These are phyloP conservation scores for Chelonia mydas DNA, from an alignment of 2,797 vertebrate genomes.

Conservation along the genomic window DNA sequence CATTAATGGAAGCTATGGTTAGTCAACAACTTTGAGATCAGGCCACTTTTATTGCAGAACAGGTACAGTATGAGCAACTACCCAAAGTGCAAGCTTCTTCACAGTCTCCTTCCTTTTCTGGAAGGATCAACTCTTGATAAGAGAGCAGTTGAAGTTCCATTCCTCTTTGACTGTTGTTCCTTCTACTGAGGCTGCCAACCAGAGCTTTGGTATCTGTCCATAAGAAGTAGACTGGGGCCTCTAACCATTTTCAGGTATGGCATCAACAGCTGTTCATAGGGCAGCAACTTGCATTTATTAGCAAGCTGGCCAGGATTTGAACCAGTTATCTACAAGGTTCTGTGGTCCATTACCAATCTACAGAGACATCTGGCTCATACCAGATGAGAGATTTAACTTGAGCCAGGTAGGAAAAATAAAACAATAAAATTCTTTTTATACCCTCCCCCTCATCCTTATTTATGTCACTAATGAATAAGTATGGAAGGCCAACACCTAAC, in stretches of 20 bases:
- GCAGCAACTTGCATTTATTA: neutral
- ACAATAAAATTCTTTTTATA: fast-evolving
- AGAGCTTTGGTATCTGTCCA: neutral
- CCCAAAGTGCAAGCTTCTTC: conserved; percentile 4
- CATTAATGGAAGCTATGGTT: neutral
- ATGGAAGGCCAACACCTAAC: neutral
- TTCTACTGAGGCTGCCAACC: neutral
- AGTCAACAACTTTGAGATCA: neutral
- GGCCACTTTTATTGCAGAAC: neutral
- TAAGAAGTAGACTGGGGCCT: neutral
- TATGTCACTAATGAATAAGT: neutral
- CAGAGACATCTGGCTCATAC: neutral
- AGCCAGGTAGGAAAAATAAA: neutral
- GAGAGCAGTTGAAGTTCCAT: neutral
- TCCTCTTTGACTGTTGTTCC: neutral
- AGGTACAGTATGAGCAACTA: neutral
- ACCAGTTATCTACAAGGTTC: neutral
- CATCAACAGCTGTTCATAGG: neutral
- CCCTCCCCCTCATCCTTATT: neutral
- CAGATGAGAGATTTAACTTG: neutral
- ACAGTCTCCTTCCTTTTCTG: neutral
- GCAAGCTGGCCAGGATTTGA: neutral
- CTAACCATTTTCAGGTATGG: neutral
- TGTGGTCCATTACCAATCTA: neutral
- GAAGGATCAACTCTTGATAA: neutral